Conservation (phyloP, 2,888 invertebrate species). For the Mimumesa dahlbomi region DNA sequence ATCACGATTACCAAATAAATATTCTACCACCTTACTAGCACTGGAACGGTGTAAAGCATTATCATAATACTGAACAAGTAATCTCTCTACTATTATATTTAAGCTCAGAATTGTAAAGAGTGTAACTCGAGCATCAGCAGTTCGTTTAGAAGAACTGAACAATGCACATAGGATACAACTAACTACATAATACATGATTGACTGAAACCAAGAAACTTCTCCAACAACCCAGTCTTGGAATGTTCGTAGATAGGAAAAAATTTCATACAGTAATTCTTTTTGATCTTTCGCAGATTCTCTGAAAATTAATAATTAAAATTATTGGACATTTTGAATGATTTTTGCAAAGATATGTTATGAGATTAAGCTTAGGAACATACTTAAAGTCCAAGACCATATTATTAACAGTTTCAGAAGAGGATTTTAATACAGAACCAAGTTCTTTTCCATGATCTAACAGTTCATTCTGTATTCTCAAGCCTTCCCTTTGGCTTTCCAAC, state of each 20-base stretch:
- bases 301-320: too few species aligned
- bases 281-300: constrained; percentile 82
- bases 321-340: too few species aligned
- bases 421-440: constrained; percentile 80
- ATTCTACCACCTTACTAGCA: constrained; percentile 53
- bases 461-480: constrained; percentile 80
- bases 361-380: constrained; percentile 67
- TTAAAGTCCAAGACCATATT: constrained; percentile 81
- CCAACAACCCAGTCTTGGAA: constrained; percentile 84
- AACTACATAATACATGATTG: constrained; percentile 83
- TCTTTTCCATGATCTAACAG: constrained; percentile 82
- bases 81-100: constrained; percentile 81
- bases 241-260: constrained; percentile 82
- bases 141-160: constrained; percentile 82
- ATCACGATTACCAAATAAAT: constrained; percentile 6
- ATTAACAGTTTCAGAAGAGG: constrained; percentile 80
- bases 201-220: constrained; percentile 85
- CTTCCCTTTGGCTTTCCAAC: constrained; percentile 80
- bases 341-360: too few species aligned
- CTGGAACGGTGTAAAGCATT: constrained; percentile 49
- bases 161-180: constrained; percentile 82
- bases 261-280: constrained; percentile 82
- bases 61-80: constrained; percentile 73
- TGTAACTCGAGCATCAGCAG: constrained; percentile 82
- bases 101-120: constrained; percentile 82